phyloP scores from a whole-genome alignment of 2,113 vertebrate genomes.

The Antennarius striatus region DNA sequence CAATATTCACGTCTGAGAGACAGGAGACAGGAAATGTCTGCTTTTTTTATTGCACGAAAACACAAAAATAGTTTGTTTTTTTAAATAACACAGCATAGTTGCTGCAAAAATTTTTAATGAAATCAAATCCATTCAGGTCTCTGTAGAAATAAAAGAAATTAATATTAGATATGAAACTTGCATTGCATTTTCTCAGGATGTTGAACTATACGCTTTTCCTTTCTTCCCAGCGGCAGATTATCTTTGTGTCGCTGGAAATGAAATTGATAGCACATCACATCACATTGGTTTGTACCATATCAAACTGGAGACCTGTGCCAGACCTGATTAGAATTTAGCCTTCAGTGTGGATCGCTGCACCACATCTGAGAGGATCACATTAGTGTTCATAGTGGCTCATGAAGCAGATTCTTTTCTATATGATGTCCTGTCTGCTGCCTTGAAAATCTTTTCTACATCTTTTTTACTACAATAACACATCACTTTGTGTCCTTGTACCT shows the following conservation, averaged over 20 bases:
- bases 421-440: neutral
- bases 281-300: slow-evolving; percentile 26
- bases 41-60: no score
- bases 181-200: neutral
- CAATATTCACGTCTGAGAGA: no score
- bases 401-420: slow-evolving; percentile 10
- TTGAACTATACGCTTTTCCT: neutral
- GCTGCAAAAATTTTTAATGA: no score
- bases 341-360: slow-evolving; percentile 25
- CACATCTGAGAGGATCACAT: slow-evolving; percentile 30
- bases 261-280: slow-evolving; percentile 43
- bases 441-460: slow-evolving; percentile 18
- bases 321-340: slow-evolving; percentile 28
- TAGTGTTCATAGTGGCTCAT: slow-evolving; percentile 7
- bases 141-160: no score
- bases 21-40: no score
- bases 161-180: no score
- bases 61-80: no score
- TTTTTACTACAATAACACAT: neutral
- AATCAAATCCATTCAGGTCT: no score
- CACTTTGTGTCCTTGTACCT: neutral
- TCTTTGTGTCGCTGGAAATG: slow-evolving; percentile 21
- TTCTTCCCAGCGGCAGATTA: slow-evolving; percentile 9
- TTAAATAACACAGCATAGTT: no score
- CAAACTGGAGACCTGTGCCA: slow-evolving; percentile 38